phyloP scores from a whole-genome alignment of 1,140 invertebrate genomes.

The Ostrea edulis region DNA sequence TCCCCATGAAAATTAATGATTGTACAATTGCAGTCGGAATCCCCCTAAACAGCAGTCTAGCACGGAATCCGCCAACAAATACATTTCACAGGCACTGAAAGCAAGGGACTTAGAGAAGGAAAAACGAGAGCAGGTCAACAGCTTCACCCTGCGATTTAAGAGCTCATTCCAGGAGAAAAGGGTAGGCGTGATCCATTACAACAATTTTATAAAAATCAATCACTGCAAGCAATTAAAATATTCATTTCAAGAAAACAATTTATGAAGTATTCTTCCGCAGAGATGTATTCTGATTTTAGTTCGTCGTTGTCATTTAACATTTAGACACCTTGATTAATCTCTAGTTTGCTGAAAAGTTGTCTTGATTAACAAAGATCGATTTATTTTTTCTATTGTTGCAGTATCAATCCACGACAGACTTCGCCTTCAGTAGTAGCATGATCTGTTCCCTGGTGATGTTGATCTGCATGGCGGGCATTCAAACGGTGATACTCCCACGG shows the following conservation, averaged over 20 bases:
- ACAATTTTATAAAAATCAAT: neutral
- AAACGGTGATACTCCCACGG: conserved; percentile 78
- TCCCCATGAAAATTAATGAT: too few species aligned
- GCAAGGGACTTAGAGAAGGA: conserved; percentile 93
- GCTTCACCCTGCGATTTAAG: conserved; percentile 90
- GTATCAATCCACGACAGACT: conserved; percentile 87
- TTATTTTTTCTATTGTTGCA: conserved; percentile 74
- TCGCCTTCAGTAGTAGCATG: conserved; percentile 86
- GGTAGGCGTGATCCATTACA: conserved; percentile 78
- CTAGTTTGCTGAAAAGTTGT: too few species aligned
- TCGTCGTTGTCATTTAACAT: too few species aligned
- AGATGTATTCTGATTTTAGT: too few species aligned
- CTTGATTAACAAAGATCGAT: too few species aligned
- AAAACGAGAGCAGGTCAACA: conserved; percentile 92
- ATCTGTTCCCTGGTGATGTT: conserved; percentile 84
- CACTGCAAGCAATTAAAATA: too few species aligned
- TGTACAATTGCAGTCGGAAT: conserved; percentile 52
- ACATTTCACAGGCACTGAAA: conserved; percentile 92
- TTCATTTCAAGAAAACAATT: too few species aligned
- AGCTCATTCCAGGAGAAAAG: conserved; percentile 89
- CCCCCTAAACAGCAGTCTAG: conserved; percentile 81
- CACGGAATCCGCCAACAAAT: conserved; percentile 93
- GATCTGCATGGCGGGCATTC: conserved; percentile 77
- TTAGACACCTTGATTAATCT: too few species aligned
- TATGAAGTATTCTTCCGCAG: too few species aligned